Evolutionary conservation across 1,140 invertebrate genomes (phyloP).

Genomic region (Pseudomyrmex flavicornis): DNA sequence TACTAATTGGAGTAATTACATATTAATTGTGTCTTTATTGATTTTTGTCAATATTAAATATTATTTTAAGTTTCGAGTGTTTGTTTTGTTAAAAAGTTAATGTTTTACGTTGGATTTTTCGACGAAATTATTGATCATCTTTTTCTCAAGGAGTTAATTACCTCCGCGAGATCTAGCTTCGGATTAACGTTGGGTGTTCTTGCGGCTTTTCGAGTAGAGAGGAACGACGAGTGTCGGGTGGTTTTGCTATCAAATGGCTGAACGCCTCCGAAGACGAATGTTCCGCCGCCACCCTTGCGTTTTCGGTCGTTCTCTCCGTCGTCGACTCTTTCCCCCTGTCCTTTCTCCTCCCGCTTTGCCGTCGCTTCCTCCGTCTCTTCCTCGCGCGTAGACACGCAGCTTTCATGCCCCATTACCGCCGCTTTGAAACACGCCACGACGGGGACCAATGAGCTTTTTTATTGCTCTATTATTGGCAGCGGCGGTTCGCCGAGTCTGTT

Average conservation of each 20-base stretch:
- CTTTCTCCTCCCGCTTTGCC: constrained; percentile 36
- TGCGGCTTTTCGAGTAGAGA: constrained; percentile 17
- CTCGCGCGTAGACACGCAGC: constrained; percentile 53
- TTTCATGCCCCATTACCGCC: constrained; percentile 78
- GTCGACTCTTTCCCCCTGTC: constrained; percentile 28
- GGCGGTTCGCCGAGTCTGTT: constrained; percentile 27
- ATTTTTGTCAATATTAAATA: background rate
- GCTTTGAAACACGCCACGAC: constrained; percentile 71
- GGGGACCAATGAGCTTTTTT: constrained; percentile 68
- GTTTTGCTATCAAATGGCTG: constrained; percentile 78
- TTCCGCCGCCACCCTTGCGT: constrained; percentile 59
- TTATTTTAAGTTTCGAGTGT: no score
- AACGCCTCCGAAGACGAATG: constrained; percentile 78
- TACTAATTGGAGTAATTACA: background rate
- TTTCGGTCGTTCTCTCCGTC: constrained; percentile 40
- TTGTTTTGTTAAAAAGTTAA: background rate
- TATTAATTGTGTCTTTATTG: background rate
- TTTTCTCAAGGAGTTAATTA: constrained; percentile 29
- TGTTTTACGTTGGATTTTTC: background rate
- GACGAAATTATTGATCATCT: constrained; percentile 20
- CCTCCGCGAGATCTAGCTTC: constrained; percentile 2
- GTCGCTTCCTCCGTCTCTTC: constrained; percentile 53
- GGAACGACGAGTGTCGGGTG: constrained; percentile 41
- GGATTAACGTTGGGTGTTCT: constrained; percentile 39
- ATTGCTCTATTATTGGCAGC: constrained; percentile 73